Evolutionary conservation across 2,113 vertebrate species (phyloP).

Genomic region (Tricholaema leucomelas): DNA sequence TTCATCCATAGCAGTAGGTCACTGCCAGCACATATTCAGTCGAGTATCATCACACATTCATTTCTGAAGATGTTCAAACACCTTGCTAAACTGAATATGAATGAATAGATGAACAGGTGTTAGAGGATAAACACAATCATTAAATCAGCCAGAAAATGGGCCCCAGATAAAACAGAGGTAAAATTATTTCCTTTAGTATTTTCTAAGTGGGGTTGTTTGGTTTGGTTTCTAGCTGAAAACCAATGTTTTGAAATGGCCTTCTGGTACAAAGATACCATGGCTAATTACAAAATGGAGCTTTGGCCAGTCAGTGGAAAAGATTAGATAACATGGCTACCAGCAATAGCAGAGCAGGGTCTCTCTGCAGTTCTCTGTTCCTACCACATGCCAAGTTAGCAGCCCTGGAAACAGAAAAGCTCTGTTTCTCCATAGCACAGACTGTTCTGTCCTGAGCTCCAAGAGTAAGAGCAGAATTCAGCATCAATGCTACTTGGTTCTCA

Average conservation of each 20-base stretch:
- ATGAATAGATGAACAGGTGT: constrained; percentile 42
- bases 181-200: not conserved
- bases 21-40: constrained; percentile 48
- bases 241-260: constrained; percentile 6
- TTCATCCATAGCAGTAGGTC: constrained; percentile 30
- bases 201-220: not conserved
- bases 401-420: not conserved
- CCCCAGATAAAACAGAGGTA: not conserved
- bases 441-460: not conserved
- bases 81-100: constrained; percentile 47
- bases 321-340: not conserved
- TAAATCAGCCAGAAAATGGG: constrained; percentile 8
- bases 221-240: constrained; percentile 17
- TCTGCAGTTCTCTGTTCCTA: not conserved
- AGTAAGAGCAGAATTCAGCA: not conserved
- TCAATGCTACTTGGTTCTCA: not conserved
- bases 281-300: constrained; percentile 4
- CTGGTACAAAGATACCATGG: not conserved
- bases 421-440: not conserved
- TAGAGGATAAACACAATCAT: constrained; percentile 2
- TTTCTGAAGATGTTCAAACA: constrained; percentile 45
- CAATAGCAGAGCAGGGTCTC: not conserved
- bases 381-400: not conserved
- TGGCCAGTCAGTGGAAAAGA: not conserved
- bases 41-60: not conserved